Conservation (phyloP, 1,140 invertebrate genomes). For the Caenorhabditis brenneri region DNA sequence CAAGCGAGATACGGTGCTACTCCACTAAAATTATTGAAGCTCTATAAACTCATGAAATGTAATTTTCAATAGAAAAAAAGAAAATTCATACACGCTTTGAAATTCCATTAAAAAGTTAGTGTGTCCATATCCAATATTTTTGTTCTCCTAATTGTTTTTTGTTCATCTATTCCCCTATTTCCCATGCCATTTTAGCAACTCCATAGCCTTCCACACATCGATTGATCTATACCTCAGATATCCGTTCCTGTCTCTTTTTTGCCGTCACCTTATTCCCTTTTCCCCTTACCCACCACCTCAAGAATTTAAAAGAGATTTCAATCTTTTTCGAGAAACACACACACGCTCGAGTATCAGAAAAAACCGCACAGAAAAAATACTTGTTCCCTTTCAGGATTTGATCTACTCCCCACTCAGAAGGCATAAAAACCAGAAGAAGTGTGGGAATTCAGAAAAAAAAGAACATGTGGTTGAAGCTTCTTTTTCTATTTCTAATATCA, state of each 20-base stretch:
- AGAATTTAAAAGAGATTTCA: constrained; percentile 14
- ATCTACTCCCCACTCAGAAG: background rate
- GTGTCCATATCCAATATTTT: too few species aligned
- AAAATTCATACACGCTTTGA: too few species aligned
- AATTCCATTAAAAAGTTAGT: too few species aligned
- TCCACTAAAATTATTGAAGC: too few species aligned
- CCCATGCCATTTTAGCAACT: background rate
- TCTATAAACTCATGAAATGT: too few species aligned
- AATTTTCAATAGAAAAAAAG: too few species aligned
- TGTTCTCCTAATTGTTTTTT: background rate
- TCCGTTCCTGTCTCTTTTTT: constrained; percentile 28
- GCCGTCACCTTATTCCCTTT: constrained; percentile 15
- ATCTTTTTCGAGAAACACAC: constrained; percentile 29
- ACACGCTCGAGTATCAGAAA: background rate
- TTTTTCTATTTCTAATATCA: constrained; percentile 11
- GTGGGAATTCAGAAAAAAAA: background rate
- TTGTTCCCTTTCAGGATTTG: background rate
- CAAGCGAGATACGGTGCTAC: too few species aligned
- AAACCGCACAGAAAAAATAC: background rate
- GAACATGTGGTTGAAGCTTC: background rate
- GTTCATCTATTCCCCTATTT: background rate
- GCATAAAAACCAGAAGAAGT: background rate
- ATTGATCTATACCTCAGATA: constrained; percentile 40
- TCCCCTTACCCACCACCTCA: background rate
- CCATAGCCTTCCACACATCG: background rate